Evolutionary conservation across 2,888 invertebrate species (phyloP).

Genomic region (Physocephala rufipes): DNA sequence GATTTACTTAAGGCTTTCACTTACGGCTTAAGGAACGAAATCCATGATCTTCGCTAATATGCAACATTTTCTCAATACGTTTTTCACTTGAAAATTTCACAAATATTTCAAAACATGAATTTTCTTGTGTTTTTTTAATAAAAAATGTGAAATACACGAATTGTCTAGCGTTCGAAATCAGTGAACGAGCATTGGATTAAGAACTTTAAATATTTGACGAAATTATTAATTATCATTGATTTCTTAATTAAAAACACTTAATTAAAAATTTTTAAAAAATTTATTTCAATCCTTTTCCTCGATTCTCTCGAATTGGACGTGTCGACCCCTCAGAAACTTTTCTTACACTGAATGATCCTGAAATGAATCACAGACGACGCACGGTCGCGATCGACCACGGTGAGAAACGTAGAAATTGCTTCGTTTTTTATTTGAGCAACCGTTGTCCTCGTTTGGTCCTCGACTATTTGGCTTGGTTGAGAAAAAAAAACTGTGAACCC

Average conservation of each 20-base stretch:
- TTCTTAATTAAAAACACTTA: no score
- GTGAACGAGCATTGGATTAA: no score
- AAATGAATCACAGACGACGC: conserved; percentile 51
- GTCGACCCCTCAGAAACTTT: conserved; percentile 65
- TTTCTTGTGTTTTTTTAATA: no score
- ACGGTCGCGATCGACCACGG: conserved; percentile 50
- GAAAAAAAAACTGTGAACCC: conserved; percentile 47
- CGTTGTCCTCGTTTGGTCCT: not conserved
- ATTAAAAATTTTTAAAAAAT: no score
- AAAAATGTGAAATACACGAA: no score
- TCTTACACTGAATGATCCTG: conserved; percentile 62
- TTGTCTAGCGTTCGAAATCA: no score
- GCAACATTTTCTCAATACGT: conserved; percentile 62
- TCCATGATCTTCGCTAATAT: conserved; percentile 67
- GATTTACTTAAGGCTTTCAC: conserved; percentile 46
- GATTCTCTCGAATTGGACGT: conserved; percentile 45
- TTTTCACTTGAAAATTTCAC: no score
- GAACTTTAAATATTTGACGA: no score
- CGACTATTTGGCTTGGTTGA: conserved; percentile 12
- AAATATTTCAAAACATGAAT: no score
- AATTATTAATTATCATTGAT: no score
- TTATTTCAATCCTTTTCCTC: conserved; percentile 19
- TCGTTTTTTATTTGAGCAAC: conserved; percentile 37
- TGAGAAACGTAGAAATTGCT: conserved; percentile 40
- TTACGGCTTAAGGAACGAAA: conserved; percentile 67